Evolutionary conservation across 1,140 invertebrate species (phyloP).

Genomic region (Panonychus citri): DNA sequence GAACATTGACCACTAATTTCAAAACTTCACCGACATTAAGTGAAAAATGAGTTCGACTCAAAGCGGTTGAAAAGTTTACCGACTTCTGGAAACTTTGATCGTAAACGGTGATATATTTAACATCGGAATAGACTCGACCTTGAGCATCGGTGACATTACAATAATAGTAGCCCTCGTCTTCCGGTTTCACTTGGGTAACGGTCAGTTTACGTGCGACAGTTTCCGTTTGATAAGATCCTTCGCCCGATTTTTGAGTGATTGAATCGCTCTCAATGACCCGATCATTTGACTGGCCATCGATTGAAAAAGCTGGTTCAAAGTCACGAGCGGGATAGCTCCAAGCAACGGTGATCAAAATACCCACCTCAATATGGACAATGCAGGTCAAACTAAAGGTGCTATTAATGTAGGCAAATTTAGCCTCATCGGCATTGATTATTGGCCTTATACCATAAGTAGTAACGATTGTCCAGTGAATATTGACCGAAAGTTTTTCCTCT

Average conservation of each 20-base stretch:
- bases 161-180: conserved; percentile 12
- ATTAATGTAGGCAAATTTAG: conserved; percentile 11
- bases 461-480: conserved; percentile 7
- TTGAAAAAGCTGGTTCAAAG: too few relatives aligned
- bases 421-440: conserved; percentile 9
- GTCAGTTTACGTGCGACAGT: conserved; percentile 12
- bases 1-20: conserved; percentile 8
- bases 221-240: conserved; percentile 5
- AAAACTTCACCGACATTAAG: conserved; percentile 9
- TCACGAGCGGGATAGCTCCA: conserved; percentile 14
- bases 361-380: conserved; percentile 13
- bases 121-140: conserved; percentile 5
- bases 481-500: neutral
- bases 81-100: conserved; percentile 8
- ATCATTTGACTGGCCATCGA: neutral
- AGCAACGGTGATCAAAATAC: conserved; percentile 12
- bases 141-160: conserved; percentile 15
- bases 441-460: conserved; percentile 6
- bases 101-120: conserved; percentile 10
- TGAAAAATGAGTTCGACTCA: conserved; percentile 3
- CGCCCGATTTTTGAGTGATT: conserved; percentile 2
- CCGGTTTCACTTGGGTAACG: conserved; percentile 6
- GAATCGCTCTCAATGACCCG: conserved; percentile 1
- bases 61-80: conserved; percentile 14
- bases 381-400: conserved; percentile 13